Conservation (phyloP, 2,888 invertebrate genomes). For the Acanthacorydalis orientalis region DNA sequence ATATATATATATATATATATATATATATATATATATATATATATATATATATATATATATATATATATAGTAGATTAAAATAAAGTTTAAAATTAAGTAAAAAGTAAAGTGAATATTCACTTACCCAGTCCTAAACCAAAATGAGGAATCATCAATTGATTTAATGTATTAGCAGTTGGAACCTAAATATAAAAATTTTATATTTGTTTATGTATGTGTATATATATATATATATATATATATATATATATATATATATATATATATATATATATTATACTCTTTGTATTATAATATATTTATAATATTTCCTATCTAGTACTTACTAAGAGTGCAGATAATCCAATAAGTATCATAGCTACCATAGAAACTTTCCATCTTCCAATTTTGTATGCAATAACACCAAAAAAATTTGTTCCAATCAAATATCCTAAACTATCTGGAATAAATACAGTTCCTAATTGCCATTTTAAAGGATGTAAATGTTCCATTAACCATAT, state of each 20-base stretch:
- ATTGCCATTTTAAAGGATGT: conserved; percentile 51
- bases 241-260: too few relatives aligned
- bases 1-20: too few relatives aligned
- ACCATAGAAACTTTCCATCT: conserved; percentile 44
- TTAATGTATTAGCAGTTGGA: conserved; percentile 41
- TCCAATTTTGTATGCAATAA: conserved; percentile 43
- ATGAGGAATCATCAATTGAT: conserved; percentile 48
- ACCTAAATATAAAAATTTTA: conserved; percentile 26
- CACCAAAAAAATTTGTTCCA: conserved; percentile 64
- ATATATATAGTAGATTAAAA: too few relatives aligned
- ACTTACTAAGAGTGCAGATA: conserved; percentile 42
- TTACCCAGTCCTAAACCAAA: conserved; percentile 50
- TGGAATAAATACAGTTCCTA: conserved; percentile 70
- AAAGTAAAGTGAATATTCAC: neutral
- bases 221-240: too few relatives aligned
- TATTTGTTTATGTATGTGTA: neutral
- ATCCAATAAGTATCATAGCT: conserved; percentile 44
- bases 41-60: too few relatives aligned
- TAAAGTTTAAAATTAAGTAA: neutral
- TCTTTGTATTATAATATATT: neutral
- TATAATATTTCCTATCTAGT: neutral
- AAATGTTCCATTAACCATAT: conserved; percentile 59
- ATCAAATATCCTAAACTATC: conserved; percentile 71
- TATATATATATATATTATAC: too few relatives aligned
- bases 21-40: too few relatives aligned